These are phyloP conservation scores for Aurelia sp. DNA, from an alignment of 30 jellyfish, hydroid and myxozoan species.

Conservation along the genomic window DNA sequence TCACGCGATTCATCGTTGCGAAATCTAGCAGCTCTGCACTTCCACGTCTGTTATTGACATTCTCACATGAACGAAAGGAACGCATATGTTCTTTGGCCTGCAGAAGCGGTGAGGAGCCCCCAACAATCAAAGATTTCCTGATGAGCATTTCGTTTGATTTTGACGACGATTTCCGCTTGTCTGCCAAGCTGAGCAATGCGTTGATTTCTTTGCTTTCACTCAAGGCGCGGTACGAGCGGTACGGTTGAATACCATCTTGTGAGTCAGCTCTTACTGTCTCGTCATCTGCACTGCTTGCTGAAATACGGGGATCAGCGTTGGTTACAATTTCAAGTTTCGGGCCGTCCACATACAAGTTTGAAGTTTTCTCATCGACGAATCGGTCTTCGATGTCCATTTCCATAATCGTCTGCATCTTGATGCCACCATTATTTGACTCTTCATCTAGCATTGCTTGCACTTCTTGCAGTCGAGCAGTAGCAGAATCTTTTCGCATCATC, in stretches of 20 bases:
- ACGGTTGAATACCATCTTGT: slow-evolving; percentile 73
- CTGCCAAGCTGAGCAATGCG: slow-evolving; percentile 52
- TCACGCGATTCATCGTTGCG: slow-evolving; percentile 30
- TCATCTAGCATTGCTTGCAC: slow-evolving; percentile 65
- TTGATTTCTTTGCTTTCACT: slow-evolving; percentile 80
- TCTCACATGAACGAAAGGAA: slow-evolving; percentile 78
- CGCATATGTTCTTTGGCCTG: slow-evolving; percentile 66
- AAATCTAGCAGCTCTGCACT: slow-evolving; percentile 44
- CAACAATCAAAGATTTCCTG: slow-evolving; percentile 78
- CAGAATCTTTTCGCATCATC: slow-evolving; percentile 70
- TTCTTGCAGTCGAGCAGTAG: slow-evolving; percentile 34
- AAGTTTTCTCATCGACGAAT: slow-evolving; percentile 35
- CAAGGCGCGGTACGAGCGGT: slow-evolving; percentile 93
- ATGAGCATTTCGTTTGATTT: slow-evolving; percentile 68
- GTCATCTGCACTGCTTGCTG: slow-evolving; percentile 91
- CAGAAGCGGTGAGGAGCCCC: slow-evolving; percentile 72
- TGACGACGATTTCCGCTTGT: slow-evolving; percentile 66
- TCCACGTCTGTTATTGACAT: slow-evolving; percentile 20
- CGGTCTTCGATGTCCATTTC: slow-evolving; percentile 73
- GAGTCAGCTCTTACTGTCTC: slow-evolving; percentile 58
- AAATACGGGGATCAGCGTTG: slow-evolving; percentile 44
- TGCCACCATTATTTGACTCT: background rate
- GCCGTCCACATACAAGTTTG: slow-evolving; percentile 18
- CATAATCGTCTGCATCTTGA: slow-evolving; percentile 78
- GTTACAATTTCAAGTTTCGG: slow-evolving; percentile 8